Evolutionary conservation across 2,797 vertebrate species (phyloP).

Genomic region (Catamblyrhynchus diadema): DNA sequence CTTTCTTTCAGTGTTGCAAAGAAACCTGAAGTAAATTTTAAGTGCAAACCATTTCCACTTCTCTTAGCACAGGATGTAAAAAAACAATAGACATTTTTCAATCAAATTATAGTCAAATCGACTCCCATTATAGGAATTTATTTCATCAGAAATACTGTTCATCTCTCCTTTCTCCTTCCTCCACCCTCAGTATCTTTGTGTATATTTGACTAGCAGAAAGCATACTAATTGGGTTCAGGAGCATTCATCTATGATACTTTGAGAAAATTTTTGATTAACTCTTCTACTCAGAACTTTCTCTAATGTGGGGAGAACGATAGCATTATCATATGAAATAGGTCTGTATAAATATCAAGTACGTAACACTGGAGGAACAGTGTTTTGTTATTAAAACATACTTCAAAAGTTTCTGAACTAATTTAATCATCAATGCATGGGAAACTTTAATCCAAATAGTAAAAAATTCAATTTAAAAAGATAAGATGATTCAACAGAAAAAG

Average conservation of each 20-base stretch:
- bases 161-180: neutral
- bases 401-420: neutral
- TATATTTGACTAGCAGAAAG: conserved; percentile 11
- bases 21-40: neutral
- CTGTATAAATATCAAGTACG: neutral
- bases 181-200: neutral
- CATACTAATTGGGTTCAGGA: neutral
- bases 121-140: neutral
- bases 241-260: conserved; percentile 9
- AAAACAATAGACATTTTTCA: neutral
- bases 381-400: neutral
- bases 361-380: neutral
- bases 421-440: neutral
- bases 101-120: neutral
- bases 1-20: neutral
- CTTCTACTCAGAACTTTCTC: neutral
- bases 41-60: neutral
- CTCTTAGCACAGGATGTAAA: neutral
- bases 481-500: neutral
- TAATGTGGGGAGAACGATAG: neutral
- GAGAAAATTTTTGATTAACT: conserved; percentile 49
- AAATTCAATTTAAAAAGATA: neutral
- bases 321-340: neutral
- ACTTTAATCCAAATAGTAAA: neutral
- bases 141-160: neutral